phyloP scores from a whole-genome alignment of 2,888 invertebrate species.

The Cylindroiulus punctatus region DNA sequence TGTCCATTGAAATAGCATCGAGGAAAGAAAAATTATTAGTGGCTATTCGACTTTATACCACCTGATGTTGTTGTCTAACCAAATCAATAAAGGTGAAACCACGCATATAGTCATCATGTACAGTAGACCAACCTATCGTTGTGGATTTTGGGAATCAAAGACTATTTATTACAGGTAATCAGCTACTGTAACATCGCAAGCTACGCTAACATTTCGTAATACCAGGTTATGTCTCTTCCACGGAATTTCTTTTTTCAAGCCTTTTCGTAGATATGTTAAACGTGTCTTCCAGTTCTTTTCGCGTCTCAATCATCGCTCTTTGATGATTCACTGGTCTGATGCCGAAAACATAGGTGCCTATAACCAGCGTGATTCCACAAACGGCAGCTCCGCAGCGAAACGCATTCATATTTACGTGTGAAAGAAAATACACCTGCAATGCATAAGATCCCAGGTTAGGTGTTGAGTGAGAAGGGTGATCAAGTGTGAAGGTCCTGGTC shows the following conservation, averaged over 20 bases:
- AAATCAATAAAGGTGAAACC: no score
- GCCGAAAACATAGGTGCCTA: background rate
- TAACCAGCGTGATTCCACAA: background rate
- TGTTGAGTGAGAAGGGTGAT: background rate
- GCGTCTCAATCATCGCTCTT: background rate
- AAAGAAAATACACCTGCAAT: background rate
- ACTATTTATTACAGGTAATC: no score
- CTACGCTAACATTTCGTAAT: background rate
- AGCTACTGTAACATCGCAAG: no score
- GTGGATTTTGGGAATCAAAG: no score
- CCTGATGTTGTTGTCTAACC: no score
- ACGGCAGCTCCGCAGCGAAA: background rate
- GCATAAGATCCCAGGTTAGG: background rate
- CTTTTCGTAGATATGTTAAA: constrained; percentile 6
- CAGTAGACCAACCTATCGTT: no score
- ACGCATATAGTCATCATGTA: no score
- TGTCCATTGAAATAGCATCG: no score
- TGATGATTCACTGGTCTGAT: background rate
- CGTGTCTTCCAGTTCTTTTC: constrained; percentile 2
- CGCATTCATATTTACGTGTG: background rate
- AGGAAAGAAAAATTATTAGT: no score
- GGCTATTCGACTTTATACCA: no score
- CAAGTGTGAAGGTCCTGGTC: no score
- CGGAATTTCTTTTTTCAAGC: background rate
- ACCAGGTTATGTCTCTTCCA: background rate